Evolutionary conservation across 2,888 invertebrate genomes (phyloP).

Genomic region (Dicyrtoma fusca): DNA sequence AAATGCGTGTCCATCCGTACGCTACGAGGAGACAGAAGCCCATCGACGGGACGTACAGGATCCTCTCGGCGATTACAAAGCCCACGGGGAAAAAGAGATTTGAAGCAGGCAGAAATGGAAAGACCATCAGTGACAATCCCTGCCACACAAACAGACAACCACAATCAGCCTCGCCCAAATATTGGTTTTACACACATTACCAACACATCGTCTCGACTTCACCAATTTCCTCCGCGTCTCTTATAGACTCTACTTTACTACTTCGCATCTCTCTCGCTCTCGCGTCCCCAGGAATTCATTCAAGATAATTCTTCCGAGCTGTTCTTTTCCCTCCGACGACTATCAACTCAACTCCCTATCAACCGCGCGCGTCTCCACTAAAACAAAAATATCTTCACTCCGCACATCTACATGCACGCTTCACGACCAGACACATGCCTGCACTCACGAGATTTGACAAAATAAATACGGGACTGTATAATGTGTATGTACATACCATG

Average conservation of each 20-base stretch:
- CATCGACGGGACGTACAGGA: slow-evolving; percentile 96
- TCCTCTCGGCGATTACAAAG: slow-evolving; percentile 93
- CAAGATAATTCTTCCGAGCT: slow-evolving; percentile 33
- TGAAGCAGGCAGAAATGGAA: slow-evolving; percentile 94
- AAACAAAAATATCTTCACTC: slow-evolving; percentile 3
- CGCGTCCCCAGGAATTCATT: slow-evolving; percentile 9
- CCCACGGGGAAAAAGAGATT: slow-evolving; percentile 98
- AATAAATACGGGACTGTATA: too few species aligned
- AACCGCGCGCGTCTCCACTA: background rate
- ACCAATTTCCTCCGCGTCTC: background rate
- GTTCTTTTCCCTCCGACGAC: slow-evolving; percentile 22
- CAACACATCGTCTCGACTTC: slow-evolving; percentile 5
- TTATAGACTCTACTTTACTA: background rate
- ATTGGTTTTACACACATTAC: slow-evolving; percentile 36
- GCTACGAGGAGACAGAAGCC: slow-evolving; percentile 92
- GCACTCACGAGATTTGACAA: too few species aligned
- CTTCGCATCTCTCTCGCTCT: background rate
- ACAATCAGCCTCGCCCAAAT: slow-evolving; percentile 34
- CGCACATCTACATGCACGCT: background rate
- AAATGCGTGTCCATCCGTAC: slow-evolving; percentile 74
- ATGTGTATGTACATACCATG: slow-evolving; percentile 67
- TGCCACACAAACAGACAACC: slow-evolving; percentile 61
- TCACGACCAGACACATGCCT: background rate
- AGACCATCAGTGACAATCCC: slow-evolving; percentile 82
- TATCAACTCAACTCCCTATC: background rate